Percentiles rank a stretch among this genome's conserved stretches.
Evolutionary conservation across 1,140 invertebrate genomes (phyloP).

Genomic region (Drosophila kepulauana): DNA sequence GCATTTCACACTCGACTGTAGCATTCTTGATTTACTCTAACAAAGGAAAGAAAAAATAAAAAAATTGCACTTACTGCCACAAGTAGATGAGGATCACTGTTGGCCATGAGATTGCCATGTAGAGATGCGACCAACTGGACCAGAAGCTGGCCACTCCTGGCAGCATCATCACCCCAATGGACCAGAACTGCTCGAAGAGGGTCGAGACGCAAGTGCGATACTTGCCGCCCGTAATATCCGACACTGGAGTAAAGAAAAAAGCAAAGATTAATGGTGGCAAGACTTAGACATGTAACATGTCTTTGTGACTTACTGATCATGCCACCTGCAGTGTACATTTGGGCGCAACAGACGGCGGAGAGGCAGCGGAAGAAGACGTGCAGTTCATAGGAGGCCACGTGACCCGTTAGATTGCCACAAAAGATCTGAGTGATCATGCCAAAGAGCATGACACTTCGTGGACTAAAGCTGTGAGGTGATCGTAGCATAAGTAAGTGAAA

Average conservation of each 20-base stretch:
- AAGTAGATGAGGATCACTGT: conserved; percentile 84
- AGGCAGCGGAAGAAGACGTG: conserved; percentile 85
- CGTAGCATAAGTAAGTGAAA: background rate
- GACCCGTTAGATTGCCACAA: conserved; percentile 84
- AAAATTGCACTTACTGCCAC: conserved; percentile 73
- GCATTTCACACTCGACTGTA: too few relatives aligned
- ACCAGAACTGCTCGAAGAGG: conserved; percentile 85
- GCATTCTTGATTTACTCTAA: too few relatives aligned
- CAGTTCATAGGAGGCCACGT: conserved; percentile 82
- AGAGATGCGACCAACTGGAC: conserved; percentile 84
- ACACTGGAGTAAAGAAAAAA: conserved; percentile 58
- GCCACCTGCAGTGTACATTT: conserved; percentile 84
- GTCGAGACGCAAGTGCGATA: conserved; percentile 82
- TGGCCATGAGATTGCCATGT: conserved; percentile 85
- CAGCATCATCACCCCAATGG: conserved; percentile 85
- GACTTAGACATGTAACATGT: background rate
- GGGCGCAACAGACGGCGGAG: conserved; percentile 84
- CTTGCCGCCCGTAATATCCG: conserved; percentile 84
- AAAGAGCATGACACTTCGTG: conserved; percentile 84
- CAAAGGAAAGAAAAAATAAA: too few relatives aligned
- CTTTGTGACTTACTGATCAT: conserved; percentile 80
- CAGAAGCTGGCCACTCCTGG: conserved; percentile 84
- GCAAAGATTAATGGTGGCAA: background rate
- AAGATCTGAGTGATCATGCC: conserved; percentile 85
- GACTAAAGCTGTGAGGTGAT: conserved; percentile 71